Conservation (phyloP, 2,888 invertebrate species). For the Noctua fimbriata region DNA sequence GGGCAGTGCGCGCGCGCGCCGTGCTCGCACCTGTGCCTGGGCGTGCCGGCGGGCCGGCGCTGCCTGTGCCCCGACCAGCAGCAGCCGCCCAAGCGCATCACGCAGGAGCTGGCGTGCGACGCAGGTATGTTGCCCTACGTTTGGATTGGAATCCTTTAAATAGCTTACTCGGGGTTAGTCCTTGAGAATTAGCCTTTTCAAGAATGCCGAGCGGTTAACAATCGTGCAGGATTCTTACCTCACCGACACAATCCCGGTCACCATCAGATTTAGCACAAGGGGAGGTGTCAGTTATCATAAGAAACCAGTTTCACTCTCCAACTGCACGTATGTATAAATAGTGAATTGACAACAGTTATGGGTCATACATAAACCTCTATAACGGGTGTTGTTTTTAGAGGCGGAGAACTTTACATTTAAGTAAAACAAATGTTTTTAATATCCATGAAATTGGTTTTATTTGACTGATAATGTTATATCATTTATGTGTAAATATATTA, state of each 20-base stretch:
- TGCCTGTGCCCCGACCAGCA: slow-evolving; percentile 97
- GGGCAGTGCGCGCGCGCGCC: slow-evolving; percentile 92
- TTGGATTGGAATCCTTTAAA: background rate
- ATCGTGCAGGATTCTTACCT: background rate
- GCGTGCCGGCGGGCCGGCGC: slow-evolving; percentile 96
- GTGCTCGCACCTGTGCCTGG: slow-evolving; percentile 98
- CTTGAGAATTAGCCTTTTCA: background rate
- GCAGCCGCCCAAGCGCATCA: slow-evolving; percentile 87
- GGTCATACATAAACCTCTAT: background rate
- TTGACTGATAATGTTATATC: no score
- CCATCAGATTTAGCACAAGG: background rate
- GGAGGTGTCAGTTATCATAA: background rate
- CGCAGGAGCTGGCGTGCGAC: slow-evolving; percentile 94
- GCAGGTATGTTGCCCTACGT: slow-evolving; percentile 88
- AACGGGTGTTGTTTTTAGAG: background rate
- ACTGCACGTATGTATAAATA: background rate
- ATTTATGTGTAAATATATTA: no score
- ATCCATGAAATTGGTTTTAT: no score
- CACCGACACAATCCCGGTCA: background rate
- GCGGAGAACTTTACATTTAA: no score
- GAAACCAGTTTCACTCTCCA: background rate
- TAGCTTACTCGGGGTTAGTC: background rate
- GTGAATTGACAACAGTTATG: no score
- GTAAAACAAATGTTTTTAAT: no score
- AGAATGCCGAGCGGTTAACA: no score